Evolutionary conservation across 92 coral and sea anemone genomes (phyloP), one percentile per base, ranked within the genome.

Genomic region (Paramuricea clavata): DNA sequence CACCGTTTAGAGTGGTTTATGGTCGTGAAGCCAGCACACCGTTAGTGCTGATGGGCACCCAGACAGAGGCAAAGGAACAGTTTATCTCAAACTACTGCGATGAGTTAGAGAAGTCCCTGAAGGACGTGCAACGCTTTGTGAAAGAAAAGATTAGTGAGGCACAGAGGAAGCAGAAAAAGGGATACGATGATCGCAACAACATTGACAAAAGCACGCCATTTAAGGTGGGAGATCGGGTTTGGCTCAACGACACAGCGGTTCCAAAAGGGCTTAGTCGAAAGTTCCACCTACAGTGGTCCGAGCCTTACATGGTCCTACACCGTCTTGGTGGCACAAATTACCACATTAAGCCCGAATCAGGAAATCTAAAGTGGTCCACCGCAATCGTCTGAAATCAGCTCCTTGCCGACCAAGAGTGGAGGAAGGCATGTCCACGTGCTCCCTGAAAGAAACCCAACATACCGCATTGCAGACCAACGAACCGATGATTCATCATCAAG

Each of bases 201-300:
- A 1, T 67, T 4, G 39, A 34, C 43, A 1, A 22, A 67, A 13
- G 43, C 41, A 13, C 19, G 25, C 73, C 73, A 5, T 67, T 30
- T 30, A 67, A 30, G 41, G 39, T 0, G 15, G 43, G 39, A 23
- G 73, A 30, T 30, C 36, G 17, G 1, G 35, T 67, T 1, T 67
- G 62, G 22, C 62, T 54, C 27, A 54, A 26, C 39, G 12, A 30
- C 43, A 30, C 36, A 0, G 39, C 73, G 3, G 35, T 67, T 30
- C 73, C 73, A 30, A 67, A 67, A n/a, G 73, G 73, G 1, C 23
- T 67, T n/a, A 30, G 35, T 36, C 73, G 73, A 67, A 67, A 67
- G 12, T 67, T 67, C 73, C 73, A 67, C 41, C 73, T 26, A 30
- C 73, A 67, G 25, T 67, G 73, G 73, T 12, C 73, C 16, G 73